Evolutionary conservation across 1,140 invertebrate species (phyloP).

Genomic region (Frieseomelitta varia): DNA sequence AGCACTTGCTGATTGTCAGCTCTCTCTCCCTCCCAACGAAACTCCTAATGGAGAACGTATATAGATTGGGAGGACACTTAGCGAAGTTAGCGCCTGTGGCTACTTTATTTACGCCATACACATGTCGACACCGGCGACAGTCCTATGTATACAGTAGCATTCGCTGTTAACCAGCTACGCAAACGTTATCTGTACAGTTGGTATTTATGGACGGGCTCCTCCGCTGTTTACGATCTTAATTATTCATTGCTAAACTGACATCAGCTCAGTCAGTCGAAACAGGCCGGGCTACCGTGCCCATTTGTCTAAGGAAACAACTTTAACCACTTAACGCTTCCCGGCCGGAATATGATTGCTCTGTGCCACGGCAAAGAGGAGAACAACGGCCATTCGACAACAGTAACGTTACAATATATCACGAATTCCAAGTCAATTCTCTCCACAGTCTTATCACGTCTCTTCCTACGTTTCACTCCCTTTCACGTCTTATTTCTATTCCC

Average conservation of each 20-base stretch:
- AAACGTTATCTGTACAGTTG: conserved; percentile 52
- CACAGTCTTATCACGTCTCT: no score
- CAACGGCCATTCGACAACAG: not conserved
- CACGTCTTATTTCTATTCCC: no score
- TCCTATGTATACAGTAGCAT: conserved; percentile 68
- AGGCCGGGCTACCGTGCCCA: conserved; percentile 51
- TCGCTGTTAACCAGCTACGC: conserved; percentile 64
- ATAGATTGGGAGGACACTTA: conserved; percentile 69
- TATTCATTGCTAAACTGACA: conserved; percentile 58
- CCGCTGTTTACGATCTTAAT: conserved; percentile 47
- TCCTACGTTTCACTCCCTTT: no score
- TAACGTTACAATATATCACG: conserved; percentile 26
- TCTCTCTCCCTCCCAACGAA: conserved; percentile 28
- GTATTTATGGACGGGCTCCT: conserved; percentile 51
- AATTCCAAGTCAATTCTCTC: no score
- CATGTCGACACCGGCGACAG: conserved; percentile 54
- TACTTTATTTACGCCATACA: conserved; percentile 70
- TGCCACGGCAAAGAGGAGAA: not conserved
- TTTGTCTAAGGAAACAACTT: conserved; percentile 64
- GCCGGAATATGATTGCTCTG: conserved; percentile 40
- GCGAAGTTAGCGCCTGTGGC: conserved; percentile 65
- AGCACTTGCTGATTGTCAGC: conserved; percentile 39
- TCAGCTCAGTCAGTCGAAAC: conserved; percentile 57
- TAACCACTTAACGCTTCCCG: conserved; percentile 59
- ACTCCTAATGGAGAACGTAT: conserved; percentile 58